A percentile compares a stretch with the other conserved stretches of the same genome.
Conservation (phyloP, 2,888 invertebrate species). For the Orthonychiurus folsomi region DNA sequence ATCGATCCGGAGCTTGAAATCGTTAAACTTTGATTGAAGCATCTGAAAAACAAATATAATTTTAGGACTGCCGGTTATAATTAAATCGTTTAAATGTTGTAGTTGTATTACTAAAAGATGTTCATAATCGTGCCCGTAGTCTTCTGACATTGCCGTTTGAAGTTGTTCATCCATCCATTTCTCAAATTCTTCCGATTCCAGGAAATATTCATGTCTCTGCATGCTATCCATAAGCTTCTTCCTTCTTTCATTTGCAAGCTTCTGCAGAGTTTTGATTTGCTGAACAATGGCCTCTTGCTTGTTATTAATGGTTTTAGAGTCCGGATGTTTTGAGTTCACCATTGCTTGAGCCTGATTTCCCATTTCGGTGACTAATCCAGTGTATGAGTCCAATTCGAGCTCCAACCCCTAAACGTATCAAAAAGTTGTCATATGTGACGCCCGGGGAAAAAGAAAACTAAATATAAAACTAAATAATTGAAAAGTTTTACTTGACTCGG, state of each 20-base stretch:
- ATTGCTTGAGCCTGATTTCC: conserved; percentile 73
- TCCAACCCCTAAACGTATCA: conserved; percentile 51
- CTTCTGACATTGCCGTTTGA: conserved; percentile 79
- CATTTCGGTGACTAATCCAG: conserved; percentile 85
- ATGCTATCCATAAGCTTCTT: conserved; percentile 82
- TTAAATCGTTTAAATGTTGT: conserved; percentile 21
- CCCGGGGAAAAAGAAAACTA: conserved; percentile 5
- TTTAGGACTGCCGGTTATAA: not conserved
- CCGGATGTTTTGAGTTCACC: conserved; percentile 71
- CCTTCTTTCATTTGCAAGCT: conserved; percentile 67
- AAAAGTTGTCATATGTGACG: too few relatives aligned
- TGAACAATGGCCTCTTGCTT: conserved; percentile 67
- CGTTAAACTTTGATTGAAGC: conserved; percentile 81
- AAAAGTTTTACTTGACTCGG: too few relatives aligned
- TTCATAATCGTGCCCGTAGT: conserved; percentile 90
- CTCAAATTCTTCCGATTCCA: conserved; percentile 81
- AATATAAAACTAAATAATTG: not conserved
- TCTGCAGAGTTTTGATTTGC: conserved; percentile 69
- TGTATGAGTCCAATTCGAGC: conserved; percentile 81
- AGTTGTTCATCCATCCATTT: conserved; percentile 87
- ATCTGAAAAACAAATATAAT: conserved; percentile 48
- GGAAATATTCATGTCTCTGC: conserved; percentile 80
- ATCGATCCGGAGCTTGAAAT: conserved; percentile 81
- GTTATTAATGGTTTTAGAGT: conserved; percentile 67
- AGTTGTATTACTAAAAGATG: conserved; percentile 71